These are phyloP conservation scores for Poecilia wingei DNA, from an alignment of 2,797 vertebrate species.

Conservation along the genomic window DNA sequence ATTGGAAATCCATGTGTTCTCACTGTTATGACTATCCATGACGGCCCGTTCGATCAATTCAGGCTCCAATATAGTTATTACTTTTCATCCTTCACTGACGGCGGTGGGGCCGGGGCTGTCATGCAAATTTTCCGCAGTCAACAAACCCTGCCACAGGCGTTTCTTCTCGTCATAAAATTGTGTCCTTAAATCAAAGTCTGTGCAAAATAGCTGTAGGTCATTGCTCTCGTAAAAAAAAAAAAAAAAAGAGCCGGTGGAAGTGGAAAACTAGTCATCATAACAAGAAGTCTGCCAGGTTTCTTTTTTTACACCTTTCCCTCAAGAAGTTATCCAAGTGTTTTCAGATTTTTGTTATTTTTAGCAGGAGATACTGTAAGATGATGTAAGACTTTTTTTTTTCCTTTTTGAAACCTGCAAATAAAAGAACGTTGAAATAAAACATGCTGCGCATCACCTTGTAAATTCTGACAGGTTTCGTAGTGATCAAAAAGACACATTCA, in stretches of 20 bases:
- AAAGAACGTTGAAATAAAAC: background rate
- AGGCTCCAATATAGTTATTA: constrained; percentile 33
- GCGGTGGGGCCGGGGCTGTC: constrained; percentile 6
- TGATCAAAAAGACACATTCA: constrained; percentile 31
- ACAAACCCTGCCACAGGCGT: constrained; percentile 26
- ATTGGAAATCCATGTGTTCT: constrained; percentile 39
- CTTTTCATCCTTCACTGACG: constrained; percentile 31
- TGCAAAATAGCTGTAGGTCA: constrained; percentile 28
- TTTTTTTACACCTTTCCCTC: constrained; percentile 23
- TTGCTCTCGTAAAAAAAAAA: constrained; percentile 16
- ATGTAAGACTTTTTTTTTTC: constrained; percentile 9
- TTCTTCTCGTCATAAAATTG: constrained; percentile 16
- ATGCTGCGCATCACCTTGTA: constrained; percentile 24
- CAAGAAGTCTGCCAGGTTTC: constrained; percentile 9
- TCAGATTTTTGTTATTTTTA: constrained; percentile 24
- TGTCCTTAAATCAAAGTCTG: constrained; percentile 24
- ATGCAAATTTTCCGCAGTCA: constrained; percentile 21
- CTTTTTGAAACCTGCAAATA: background rate
- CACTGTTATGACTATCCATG: constrained; percentile 36
- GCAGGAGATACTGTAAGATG: constrained; percentile 12
- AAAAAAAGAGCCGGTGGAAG: constrained; percentile 7
- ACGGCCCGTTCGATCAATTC: constrained; percentile 38
- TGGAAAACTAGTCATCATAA: constrained; percentile 26
- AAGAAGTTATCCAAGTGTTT: constrained; percentile 11
- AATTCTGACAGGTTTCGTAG: constrained; percentile 28